Evolutionary conservation across 1,140 invertebrate species (phyloP).

Genomic region (Matsumurasca onukii): DNA sequence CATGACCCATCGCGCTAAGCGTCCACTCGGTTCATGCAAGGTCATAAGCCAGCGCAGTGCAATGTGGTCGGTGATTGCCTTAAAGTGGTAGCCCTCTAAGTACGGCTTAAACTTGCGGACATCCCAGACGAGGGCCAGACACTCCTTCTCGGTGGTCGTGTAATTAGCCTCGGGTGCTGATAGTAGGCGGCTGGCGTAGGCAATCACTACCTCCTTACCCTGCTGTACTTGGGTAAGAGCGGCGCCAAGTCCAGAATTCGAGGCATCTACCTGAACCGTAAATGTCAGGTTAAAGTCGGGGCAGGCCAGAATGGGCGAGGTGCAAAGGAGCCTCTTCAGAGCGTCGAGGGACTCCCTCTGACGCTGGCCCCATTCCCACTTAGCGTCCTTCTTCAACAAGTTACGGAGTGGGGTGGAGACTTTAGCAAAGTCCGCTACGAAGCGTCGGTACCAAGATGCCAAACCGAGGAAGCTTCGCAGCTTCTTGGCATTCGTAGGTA

Average conservation of each 20-base stretch:
- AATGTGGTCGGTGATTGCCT: slow-evolving; percentile 48
- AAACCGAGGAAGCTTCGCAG: slow-evolving; percentile 43
- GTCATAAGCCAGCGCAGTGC: no score
- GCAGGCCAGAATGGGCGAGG: slow-evolving; percentile 38
- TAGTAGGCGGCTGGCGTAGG: slow-evolving; percentile 45
- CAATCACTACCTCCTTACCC: slow-evolving; percentile 41
- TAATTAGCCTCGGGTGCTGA: slow-evolving; percentile 46
- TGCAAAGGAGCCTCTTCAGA: slow-evolving; percentile 36
- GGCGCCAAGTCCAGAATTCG: slow-evolving; percentile 39
- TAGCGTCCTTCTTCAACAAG: slow-evolving; percentile 41
- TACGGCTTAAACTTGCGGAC: slow-evolving; percentile 46
- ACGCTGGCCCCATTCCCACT: slow-evolving; percentile 29
- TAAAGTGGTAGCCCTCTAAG: slow-evolving; percentile 46
- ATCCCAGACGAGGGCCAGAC: slow-evolving; percentile 47
- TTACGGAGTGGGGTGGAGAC: slow-evolving; percentile 43
- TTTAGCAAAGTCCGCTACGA: slow-evolving; percentile 45
- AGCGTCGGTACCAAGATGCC: slow-evolving; percentile 44
- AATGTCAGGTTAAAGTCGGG: no score
- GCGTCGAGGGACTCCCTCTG: slow-evolving; percentile 30
- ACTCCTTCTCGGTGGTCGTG: slow-evolving; percentile 48
- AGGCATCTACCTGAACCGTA: slow-evolving; percentile 42
- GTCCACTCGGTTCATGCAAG: no score
- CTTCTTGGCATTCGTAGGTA: no score
- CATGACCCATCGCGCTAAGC: no score
- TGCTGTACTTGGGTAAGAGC: slow-evolving; percentile 41